phyloP scores from a whole-genome alignment of 2,888 invertebrate genomes.

The Chalcosyrphus nemorum region DNA sequence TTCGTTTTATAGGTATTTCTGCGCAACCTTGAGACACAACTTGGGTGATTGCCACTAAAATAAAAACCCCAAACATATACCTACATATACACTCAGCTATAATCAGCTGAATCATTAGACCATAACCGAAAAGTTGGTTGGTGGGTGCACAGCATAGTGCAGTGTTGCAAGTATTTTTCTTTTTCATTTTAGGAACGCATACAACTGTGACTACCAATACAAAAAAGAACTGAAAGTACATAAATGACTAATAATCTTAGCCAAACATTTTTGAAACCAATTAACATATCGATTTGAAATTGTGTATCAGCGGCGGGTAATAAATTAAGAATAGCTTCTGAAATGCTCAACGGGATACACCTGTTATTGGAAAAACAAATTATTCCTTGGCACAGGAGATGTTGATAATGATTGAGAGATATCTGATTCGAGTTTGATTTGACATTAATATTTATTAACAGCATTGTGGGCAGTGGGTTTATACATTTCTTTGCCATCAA shows the following conservation, averaged over 20 bases:
- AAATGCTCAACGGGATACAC: neutral
- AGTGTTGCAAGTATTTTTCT: constrained; percentile 34
- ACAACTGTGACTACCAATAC: constrained; percentile 25
- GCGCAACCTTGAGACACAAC: constrained; percentile 57
- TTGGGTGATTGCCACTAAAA: constrained; percentile 33
- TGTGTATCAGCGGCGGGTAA: constrained; percentile 23
- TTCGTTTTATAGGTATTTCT: constrained; percentile 30
- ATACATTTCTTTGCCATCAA: constrained; percentile 27
- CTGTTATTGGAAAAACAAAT: neutral
- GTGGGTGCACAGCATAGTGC: constrained; percentile 55
- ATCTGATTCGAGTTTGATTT: constrained; percentile 21
- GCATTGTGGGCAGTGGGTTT: neutral
- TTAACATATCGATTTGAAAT: constrained; percentile 50
- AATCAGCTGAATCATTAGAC: constrained; percentile 64
- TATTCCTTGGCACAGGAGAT: neutral
- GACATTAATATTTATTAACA: constrained; percentile 50
- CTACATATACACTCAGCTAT: constrained; percentile 22
- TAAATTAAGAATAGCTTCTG: neutral
- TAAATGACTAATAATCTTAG: constrained; percentile 34
- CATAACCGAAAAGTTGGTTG: constrained; percentile 56
- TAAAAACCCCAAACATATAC: neutral
- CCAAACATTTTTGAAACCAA: constrained; percentile 45
- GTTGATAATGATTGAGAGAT: constrained; percentile 39
- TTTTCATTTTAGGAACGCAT: neutral
- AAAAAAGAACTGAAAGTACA: constrained; percentile 40